phyloP scores from a whole-genome alignment of 1,140 invertebrate species.

The Coenobita brevimanus region DNA sequence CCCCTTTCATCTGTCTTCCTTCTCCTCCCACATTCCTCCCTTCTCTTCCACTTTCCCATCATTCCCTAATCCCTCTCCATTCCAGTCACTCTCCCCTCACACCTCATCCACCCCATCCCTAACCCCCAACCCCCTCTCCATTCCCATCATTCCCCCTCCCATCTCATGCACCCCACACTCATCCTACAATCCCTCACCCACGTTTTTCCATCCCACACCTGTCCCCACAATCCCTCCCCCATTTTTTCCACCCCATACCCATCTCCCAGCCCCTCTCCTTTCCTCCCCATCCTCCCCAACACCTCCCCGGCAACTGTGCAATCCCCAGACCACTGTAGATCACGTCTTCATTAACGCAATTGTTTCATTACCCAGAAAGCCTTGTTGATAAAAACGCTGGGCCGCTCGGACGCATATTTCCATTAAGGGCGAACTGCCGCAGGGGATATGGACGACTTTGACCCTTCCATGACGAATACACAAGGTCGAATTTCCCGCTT shows the following conservation, averaged over 20 bases:
- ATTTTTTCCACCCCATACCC: background rate
- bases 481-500: no score
- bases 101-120: background rate
- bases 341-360: slow-evolving; percentile 54
- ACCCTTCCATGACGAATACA: slow-evolving; percentile 38
- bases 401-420: slow-evolving; percentile 33
- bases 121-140: background rate
- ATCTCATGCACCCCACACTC: background rate
- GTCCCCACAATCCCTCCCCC: no score
- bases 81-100: background rate
- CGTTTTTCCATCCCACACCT: no score
- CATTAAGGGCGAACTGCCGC: slow-evolving; percentile 33
- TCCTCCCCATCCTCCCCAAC: background rate
- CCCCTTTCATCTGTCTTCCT: background rate
- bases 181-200: no score
- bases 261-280: background rate
- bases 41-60: background rate
- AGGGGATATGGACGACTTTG: slow-evolving; percentile 15
- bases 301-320: background rate
- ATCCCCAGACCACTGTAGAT: slow-evolving; percentile 48
- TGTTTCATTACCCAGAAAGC: slow-evolving; percentile 47
- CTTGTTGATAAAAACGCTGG: slow-evolving; percentile 47
- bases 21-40: background rate
- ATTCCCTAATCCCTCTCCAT: background rate
- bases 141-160: background rate